Evolutionary conservation across 1,140 invertebrate species (phyloP).

Genomic region (Papilio helenus): DNA sequence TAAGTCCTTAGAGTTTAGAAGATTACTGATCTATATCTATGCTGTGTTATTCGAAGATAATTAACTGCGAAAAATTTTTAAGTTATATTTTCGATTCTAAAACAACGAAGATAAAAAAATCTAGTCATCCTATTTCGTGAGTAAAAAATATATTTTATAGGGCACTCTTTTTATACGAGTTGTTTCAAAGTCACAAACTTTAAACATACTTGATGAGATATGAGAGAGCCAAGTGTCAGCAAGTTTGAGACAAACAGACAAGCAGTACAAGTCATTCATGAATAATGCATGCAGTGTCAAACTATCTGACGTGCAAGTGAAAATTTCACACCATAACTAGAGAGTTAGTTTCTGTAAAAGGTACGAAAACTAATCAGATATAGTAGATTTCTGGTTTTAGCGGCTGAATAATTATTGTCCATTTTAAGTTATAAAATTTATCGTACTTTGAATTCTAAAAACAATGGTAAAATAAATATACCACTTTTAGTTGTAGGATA

Average conservation of each 20-base stretch:
- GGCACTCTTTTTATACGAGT: too few species aligned
- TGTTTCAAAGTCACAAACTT: too few species aligned
- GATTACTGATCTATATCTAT: conserved; percentile 17
- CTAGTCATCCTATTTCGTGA: neutral
- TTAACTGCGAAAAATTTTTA: neutral
- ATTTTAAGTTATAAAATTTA: too few species aligned
- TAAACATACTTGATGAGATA: neutral
- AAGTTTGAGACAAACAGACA: neutral
- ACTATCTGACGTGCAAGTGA: conserved; percentile 35
- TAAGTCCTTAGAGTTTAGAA: neutral
- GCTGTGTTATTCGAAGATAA: neutral
- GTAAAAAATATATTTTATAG: too few species aligned
- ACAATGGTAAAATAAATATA: too few species aligned
- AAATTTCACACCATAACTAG: conserved; percentile 49
- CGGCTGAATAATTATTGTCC: too few species aligned
- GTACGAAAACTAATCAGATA: neutral
- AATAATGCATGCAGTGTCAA: conserved; percentile 42
- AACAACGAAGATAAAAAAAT: neutral
- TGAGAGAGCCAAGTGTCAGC: neutral
- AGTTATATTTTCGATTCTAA: neutral
- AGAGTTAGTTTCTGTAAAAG: conserved; percentile 10
- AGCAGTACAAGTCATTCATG: conserved; percentile 7
- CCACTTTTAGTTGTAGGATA: neutral
- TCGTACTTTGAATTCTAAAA: too few species aligned
- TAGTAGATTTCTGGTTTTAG: neutral